phyloP scores from a whole-genome alignment of 2,888 invertebrate species.

The Autographa pulchrina region DNA sequence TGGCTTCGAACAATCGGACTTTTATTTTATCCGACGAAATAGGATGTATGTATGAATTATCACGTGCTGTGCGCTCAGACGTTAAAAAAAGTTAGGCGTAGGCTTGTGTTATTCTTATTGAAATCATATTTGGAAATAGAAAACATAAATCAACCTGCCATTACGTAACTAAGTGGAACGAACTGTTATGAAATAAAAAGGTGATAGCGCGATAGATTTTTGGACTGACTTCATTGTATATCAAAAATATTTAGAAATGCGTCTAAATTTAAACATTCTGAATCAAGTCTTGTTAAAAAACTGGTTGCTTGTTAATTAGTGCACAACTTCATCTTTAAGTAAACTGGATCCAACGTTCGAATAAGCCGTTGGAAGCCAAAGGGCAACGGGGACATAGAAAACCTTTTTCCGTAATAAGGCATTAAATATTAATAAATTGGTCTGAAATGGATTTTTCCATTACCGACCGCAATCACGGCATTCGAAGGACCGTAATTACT shows the following conservation, averaged over 20 bases:
- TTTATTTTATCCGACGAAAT: conserved; percentile 16
- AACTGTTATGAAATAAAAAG: background rate
- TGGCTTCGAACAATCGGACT: conserved; percentile 21
- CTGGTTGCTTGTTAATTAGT: conserved; percentile 43
- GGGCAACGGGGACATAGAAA: background rate
- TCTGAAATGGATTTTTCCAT: conserved; percentile 1
- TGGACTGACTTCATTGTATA: background rate
- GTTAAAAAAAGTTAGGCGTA: conserved; percentile 12
- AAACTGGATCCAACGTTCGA: background rate
- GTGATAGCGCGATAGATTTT: background rate
- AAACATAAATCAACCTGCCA: background rate
- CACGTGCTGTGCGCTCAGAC: background rate
- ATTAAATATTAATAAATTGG: conserved; percentile 1
- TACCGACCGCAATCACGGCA: background rate
- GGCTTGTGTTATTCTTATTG: conserved; percentile 6
- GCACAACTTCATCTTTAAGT: conserved; percentile 26
- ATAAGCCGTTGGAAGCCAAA: background rate
- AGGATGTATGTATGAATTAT: background rate
- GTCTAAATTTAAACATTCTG: background rate
- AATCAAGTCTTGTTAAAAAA: conserved; percentile 25
- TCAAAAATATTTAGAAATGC: background rate
- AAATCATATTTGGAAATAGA: conserved; percentile 5
- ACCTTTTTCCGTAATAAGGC: background rate
- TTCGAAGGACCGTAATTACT: conserved; percentile 4
- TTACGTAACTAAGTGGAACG: background rate